Conservation (phyloP, 2,888 invertebrate genomes). For the Drosophila barbarae region DNA sequence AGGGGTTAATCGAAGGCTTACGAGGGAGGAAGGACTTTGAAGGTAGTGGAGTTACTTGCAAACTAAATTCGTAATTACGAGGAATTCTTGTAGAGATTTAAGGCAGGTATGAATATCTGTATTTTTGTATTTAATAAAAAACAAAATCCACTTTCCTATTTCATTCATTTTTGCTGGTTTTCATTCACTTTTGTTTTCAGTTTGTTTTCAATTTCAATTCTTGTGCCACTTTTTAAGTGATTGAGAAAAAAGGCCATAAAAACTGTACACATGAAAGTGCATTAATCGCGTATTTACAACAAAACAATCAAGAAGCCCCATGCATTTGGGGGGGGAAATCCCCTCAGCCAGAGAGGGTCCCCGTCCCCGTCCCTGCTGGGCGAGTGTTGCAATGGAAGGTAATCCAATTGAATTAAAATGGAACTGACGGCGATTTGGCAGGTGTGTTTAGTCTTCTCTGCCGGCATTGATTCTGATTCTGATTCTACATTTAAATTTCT, state of each 20-base stretch:
- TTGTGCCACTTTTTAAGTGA: conserved; percentile 34
- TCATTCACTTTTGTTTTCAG: conserved; percentile 19
- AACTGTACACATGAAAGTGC: conserved; percentile 28
- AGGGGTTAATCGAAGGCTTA: conserved; percentile 21
- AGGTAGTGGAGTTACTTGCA: neutral
- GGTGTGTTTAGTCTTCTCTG: conserved; percentile 37
- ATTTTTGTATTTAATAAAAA: neutral
- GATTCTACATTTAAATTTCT: conserved; percentile 62
- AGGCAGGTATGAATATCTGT: neutral
- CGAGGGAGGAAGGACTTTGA: neutral
- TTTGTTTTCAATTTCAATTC: conserved; percentile 17
- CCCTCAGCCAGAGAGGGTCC: too few relatives aligned
- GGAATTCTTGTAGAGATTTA: neutral
- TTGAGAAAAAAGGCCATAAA: conserved; percentile 28
- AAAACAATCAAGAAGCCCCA: conserved; percentile 55
- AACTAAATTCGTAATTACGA: conserved; percentile 4
- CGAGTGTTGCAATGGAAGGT: conserved; percentile 51
- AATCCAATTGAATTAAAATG: conserved; percentile 71
- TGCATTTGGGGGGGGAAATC: neutral
- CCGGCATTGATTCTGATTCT: conserved; percentile 42
- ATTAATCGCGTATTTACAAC: conserved; percentile 61
- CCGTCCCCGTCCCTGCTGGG: neutral
- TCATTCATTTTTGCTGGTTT: conserved; percentile 4
- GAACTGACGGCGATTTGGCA: conserved; percentile 56
- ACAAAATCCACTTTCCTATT: neutral